Evolutionary conservation across 2,113 vertebrate species (phyloP).

Genomic region (Pandion haliaetus): DNA sequence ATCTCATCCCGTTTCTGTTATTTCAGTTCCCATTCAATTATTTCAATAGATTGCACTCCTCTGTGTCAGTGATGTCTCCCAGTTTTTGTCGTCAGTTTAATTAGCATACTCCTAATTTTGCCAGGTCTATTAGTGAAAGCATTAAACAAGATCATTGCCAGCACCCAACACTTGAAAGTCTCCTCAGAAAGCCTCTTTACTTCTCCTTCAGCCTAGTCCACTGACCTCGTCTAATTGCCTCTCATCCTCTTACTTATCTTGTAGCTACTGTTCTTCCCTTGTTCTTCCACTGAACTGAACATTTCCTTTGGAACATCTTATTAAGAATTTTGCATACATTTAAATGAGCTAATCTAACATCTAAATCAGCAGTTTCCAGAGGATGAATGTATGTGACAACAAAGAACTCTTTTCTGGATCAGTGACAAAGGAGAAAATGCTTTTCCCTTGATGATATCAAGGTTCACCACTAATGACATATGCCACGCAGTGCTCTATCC

Average conservation of each 20-base stretch:
- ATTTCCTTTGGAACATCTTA: background rate
- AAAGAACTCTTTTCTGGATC: background rate
- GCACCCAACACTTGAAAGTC: background rate
- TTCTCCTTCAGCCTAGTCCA: background rate
- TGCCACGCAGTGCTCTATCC: background rate
- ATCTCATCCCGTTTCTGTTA: background rate
- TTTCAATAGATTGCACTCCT: background rate
- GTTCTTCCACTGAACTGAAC: background rate
- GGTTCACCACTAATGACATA: background rate
- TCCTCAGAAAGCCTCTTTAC: background rate
- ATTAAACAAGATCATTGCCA: background rate
- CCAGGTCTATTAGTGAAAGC: background rate
- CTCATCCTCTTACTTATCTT: background rate
- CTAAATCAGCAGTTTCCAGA: background rate
- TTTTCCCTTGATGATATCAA: background rate
- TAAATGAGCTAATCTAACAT: background rate
- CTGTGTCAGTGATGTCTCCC: background rate
- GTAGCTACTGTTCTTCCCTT: background rate
- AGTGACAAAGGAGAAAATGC: background rate
- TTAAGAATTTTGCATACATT: background rate
- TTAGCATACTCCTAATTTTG: background rate
- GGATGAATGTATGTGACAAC: background rate
- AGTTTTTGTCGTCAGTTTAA: background rate
- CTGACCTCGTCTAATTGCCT: background rate
- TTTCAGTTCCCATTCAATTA: background rate